Conservation (phyloP, 2,113 vertebrate species). For the Turnix velox region DNA sequence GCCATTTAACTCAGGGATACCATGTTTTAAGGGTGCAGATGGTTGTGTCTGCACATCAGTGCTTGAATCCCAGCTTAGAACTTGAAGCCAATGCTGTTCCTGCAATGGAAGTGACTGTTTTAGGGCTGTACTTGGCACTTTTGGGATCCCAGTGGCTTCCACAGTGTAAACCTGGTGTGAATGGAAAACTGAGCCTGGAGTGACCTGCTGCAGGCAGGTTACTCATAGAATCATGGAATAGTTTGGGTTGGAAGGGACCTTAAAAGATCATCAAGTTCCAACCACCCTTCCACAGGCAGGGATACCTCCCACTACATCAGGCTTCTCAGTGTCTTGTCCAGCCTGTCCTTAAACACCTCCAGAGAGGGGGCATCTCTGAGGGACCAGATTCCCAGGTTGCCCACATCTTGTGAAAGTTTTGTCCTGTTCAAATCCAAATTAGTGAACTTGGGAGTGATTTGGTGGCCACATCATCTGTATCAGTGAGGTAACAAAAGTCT, state of each 20-base stretch:
- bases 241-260: too few species aligned
- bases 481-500: fast-evolving
- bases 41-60: background rate
- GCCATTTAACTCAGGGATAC: background rate
- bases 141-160: background rate
- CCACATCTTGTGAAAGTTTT: background rate
- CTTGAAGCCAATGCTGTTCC: background rate
- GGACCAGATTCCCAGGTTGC: background rate
- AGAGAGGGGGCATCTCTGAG: too few species aligned
- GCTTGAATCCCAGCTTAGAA: background rate
- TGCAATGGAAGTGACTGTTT: background rate
- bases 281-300: too few species aligned
- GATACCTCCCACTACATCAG: too few species aligned
- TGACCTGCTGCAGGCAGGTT: fast-evolving
- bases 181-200: background rate
- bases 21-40: fast-evolving
- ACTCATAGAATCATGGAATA: too few species aligned
- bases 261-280: too few species aligned
- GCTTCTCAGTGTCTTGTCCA: too few species aligned
- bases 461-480: background rate
- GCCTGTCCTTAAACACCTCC: too few species aligned
- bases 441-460: background rate
- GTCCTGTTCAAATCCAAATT: background rate
- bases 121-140: background rate
- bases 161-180: background rate